A percentile compares a stretch with the other conserved stretches of the same genome.
Conservation (phyloP, 2,113 vertebrate genomes). For the Larimichthys crocea region DNA sequence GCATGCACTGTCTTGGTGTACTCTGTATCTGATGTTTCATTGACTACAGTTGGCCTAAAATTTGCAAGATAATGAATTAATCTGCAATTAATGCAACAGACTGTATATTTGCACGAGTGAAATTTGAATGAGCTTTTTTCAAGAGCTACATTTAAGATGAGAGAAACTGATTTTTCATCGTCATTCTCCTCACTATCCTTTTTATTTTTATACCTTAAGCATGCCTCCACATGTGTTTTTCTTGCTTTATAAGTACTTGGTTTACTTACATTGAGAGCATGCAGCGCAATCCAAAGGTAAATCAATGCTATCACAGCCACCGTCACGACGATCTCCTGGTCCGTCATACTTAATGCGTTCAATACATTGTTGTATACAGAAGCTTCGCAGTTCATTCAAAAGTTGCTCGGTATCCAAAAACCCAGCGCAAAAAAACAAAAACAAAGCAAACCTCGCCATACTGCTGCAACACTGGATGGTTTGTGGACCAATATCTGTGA, state of each 20-base stretch:
- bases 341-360: neutral
- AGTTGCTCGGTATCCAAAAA: neutral
- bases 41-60: neutral
- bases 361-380: neutral
- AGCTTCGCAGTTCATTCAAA: neutral
- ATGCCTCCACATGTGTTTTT: neutral
- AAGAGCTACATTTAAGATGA: neutral
- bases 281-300: neutral
- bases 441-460: too few relatives aligned
- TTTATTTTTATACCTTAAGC: neutral
- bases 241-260: neutral
- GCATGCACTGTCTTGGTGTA: neutral
- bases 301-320: neutral
- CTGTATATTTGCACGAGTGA: neutral
- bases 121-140: conserved; percentile 1
- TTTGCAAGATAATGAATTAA: neutral
- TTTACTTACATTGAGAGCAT: neutral
- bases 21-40: neutral
- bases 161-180: neutral
- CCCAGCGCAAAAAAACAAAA: too few relatives aligned
- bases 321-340: neutral
- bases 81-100: neutral
- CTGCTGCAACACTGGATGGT: neutral
- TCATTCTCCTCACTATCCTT: neutral
- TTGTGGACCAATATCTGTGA: neutral